Conservation (phyloP, 2,797 vertebrate genomes). For the Crocidura indochinensis region DNA sequence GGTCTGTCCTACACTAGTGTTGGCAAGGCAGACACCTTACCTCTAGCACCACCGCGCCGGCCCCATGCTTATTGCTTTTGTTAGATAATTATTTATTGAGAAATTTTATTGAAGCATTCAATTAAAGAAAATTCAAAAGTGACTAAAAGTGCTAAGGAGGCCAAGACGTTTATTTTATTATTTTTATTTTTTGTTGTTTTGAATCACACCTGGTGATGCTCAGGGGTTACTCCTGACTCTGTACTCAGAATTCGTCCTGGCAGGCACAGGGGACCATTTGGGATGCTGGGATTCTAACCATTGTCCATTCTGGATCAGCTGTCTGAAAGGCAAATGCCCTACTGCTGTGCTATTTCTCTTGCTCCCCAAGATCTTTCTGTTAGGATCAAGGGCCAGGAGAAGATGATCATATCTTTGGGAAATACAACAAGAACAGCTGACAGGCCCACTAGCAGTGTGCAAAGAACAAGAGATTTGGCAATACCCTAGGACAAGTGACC, state of each 20-base stretch:
- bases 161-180: background rate
- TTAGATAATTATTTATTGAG: background rate
- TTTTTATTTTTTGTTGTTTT: too few species aligned
- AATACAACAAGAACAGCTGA: background rate
- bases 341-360: too few species aligned
- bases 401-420: background rate
- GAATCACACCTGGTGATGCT: too few species aligned
- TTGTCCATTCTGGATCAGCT: too few species aligned
- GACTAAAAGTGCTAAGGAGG: background rate
- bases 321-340: too few species aligned
- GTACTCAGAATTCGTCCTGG: too few species aligned
- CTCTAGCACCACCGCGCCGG: too few species aligned
- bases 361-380: background rate
- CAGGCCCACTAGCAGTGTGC: background rate
- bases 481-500: background rate
- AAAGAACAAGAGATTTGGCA: background rate
- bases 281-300: too few species aligned
- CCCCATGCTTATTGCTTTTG: background rate
- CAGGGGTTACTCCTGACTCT: too few species aligned
- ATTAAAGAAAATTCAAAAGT: background rate
- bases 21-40: too few species aligned
- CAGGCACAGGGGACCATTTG: too few species aligned
- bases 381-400: background rate
- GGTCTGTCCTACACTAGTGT: too few species aligned
- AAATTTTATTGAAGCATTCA: slow-evolving; percentile 12